phyloP scores from a whole-genome alignment of 1,140 invertebrate species.

The Macrobrachium rosenbergii region DNA sequence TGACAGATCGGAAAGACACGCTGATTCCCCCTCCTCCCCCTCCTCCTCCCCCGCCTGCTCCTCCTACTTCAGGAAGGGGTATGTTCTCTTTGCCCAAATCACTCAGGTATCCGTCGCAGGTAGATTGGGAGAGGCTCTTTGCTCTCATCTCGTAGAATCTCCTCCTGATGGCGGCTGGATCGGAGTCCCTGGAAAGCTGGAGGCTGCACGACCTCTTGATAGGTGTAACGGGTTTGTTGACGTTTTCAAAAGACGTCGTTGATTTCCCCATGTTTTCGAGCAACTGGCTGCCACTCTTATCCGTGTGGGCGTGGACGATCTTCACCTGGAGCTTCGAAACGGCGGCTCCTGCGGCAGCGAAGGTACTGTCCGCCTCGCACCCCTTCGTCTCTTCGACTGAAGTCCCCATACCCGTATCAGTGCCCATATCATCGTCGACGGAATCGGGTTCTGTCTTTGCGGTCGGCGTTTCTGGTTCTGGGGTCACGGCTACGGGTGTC shows the following conservation, averaged over 20 bases:
- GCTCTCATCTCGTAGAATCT: constrained; percentile 6
- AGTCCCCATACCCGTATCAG: background rate
- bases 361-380: background rate
- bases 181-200: constrained; percentile 14
- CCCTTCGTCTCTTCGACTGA: background rate
- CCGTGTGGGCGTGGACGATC: constrained; percentile 24
- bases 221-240: constrained; percentile 24
- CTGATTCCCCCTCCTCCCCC: constrained; percentile 24
- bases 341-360: no score
- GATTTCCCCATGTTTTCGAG: constrained; percentile 23
- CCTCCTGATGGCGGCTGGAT: constrained; percentile 3
- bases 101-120: background rate
- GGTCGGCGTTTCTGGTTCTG: background rate
- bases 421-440: constrained; percentile 2
- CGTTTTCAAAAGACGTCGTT: constrained; percentile 30
- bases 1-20: constrained; percentile 50
- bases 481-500: background rate
- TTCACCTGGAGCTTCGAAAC: background rate
- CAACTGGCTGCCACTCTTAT: constrained; percentile 22
- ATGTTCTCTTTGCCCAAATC: constrained; percentile 17
- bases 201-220: constrained; percentile 48
- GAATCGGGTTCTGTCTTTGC: background rate
- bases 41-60: no score
- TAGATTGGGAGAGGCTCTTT: constrained; percentile 32
- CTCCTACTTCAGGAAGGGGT: constrained; percentile 9